phyloP scores from a whole-genome alignment of 2,797 vertebrate genomes.

The Argyrosomus regius region DNA sequence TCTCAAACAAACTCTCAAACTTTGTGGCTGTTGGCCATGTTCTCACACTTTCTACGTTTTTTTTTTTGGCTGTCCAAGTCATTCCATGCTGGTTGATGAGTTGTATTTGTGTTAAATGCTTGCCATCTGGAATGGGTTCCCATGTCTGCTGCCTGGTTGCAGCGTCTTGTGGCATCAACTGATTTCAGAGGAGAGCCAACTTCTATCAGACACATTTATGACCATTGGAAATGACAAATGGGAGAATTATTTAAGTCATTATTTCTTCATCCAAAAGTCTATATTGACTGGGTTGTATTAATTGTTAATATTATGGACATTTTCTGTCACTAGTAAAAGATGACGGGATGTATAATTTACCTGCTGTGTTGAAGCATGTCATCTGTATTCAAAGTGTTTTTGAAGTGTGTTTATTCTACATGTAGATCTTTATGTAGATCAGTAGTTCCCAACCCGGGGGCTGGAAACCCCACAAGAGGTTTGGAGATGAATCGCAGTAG shows the following conservation, averaged over 20 bases:
- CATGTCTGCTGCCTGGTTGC: conserved; percentile 61
- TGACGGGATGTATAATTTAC: conserved; percentile 32
- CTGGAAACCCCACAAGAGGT: neutral
- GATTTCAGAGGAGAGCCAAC: conserved; percentile 27
- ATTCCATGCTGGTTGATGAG: conserved; percentile 38
- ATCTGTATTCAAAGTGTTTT: conserved; percentile 33
- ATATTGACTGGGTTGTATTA: conserved; percentile 29
- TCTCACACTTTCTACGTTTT: conserved; percentile 52
- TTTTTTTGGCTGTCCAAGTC: conserved; percentile 27
- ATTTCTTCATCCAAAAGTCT: conserved; percentile 22
- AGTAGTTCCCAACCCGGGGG: conserved; percentile 22
- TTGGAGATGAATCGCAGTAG: conserved; percentile 1
- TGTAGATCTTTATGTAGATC: conserved; percentile 25
- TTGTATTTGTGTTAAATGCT: conserved; percentile 43
- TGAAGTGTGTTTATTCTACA: conserved; percentile 11
- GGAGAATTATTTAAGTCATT: conserved; percentile 16
- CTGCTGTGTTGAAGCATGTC: conserved; percentile 40
- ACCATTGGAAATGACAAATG: conserved; percentile 27
- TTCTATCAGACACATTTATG: conserved; percentile 3
- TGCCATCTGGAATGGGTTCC: conserved; percentile 65
- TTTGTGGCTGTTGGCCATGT: conserved; percentile 13
- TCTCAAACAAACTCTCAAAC: conserved; percentile 22
- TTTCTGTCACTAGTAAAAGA: conserved; percentile 50
- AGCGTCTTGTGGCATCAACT: conserved; percentile 38
- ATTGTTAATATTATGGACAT: conserved; percentile 29